Conservation (phyloP, 2,797 vertebrate genomes). For the Hippocampus kuda region DNA sequence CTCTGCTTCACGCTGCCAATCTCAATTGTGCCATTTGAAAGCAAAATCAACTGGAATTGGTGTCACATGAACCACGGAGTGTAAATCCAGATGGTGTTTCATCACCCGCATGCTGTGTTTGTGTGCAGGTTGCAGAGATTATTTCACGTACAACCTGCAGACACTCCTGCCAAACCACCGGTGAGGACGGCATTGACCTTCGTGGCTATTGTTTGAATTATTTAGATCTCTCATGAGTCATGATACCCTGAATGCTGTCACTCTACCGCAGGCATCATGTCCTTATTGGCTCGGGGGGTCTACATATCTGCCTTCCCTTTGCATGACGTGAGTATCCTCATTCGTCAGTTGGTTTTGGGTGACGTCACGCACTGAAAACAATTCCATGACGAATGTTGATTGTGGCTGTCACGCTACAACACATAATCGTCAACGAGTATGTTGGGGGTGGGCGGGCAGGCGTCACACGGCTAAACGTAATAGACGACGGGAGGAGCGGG, state of each 20-base stretch:
- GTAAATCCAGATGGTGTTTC: not conserved
- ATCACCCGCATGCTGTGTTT: conserved; percentile 6
- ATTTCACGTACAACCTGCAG: conserved; percentile 57
- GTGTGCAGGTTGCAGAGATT: conserved; percentile 58
- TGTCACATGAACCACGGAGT: not conserved
- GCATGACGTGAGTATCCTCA: conserved; percentile 76
- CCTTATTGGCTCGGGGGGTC: conserved; percentile 83
- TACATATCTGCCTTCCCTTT: conserved; percentile 90
- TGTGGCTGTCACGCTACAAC: too few species aligned
- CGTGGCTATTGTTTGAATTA: not conserved
- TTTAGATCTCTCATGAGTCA: not conserved
- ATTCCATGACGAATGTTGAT: too few species aligned
- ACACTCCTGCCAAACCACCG: conserved; percentile 59
- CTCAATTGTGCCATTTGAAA: not conserved
- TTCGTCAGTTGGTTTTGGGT: too few species aligned
- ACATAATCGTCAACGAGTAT: too few species aligned
- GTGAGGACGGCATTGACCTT: conserved; percentile 35
- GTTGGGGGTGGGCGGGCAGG: too few species aligned
- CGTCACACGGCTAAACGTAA: too few species aligned
- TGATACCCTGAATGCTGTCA: conserved; percentile 9
- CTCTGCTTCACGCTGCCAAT: not conserved
- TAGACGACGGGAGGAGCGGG: too few species aligned
- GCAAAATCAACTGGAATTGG: not conserved
- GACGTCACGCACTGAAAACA: too few species aligned
- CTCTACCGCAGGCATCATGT: conserved; percentile 75